phyloP scores from a whole-genome alignment of 2,888 invertebrate genomes.

The Drosophila imparisetae region DNA sequence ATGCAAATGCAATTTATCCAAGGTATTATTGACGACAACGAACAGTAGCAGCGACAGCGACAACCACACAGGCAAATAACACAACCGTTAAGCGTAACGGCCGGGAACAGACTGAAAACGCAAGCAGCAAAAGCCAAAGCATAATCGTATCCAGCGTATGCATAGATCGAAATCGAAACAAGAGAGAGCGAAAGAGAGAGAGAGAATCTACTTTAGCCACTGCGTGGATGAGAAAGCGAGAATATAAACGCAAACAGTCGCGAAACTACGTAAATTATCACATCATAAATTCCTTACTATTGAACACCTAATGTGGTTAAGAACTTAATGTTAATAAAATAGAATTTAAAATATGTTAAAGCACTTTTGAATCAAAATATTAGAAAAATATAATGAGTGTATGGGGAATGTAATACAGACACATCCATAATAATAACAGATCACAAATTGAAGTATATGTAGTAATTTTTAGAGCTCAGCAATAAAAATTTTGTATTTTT shows the following conservation, averaged over 20 bases:
- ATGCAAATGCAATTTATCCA: constrained; percentile 53
- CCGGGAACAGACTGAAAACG: constrained; percentile 52
- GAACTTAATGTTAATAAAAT: not conserved
- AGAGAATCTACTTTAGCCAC: not conserved
- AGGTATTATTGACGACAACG: constrained; percentile 23
- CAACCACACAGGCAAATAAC: constrained; percentile 5
- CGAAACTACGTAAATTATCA: constrained; percentile 6
- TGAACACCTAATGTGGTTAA: not conserved
- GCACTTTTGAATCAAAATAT: not conserved
- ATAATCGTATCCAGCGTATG: constrained; percentile 53
- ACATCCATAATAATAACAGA: not conserved
- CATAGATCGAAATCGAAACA: constrained; percentile 42
- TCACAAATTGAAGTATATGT: not conserved
- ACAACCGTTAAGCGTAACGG: constrained; percentile 65
- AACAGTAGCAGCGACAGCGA: not conserved
- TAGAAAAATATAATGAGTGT: not conserved
- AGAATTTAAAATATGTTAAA: not conserved
- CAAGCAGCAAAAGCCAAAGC: constrained; percentile 41
- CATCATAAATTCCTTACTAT: not conserved
- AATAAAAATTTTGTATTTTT: not conserved
- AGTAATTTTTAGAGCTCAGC: not conserved
- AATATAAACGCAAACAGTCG: constrained; percentile 13
- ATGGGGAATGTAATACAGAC: not conserved
- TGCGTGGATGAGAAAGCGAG: constrained; percentile 18
- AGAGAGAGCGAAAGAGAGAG: constrained; percentile 24